Conservation (phyloP, 2,797 vertebrate genomes). For the Tolypeutes matacus region DNA sequence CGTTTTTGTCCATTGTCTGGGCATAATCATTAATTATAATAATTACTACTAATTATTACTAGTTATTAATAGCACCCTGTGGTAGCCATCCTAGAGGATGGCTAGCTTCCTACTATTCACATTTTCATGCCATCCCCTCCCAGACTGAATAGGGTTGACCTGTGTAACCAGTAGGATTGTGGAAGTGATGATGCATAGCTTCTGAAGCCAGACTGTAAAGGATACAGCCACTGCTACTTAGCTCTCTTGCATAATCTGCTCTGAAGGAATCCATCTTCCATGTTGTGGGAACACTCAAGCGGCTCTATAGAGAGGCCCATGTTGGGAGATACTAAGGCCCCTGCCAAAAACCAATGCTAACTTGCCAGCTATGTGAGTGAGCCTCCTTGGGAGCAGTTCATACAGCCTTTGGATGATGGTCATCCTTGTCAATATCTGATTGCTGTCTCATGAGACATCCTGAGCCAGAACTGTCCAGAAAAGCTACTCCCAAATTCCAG, state of each 20-base stretch:
- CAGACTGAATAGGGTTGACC: not conserved
- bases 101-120: not conserved
- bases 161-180: not conserved
- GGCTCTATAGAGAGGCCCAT: not conserved
- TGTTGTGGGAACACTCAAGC: not conserved
- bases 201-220: not conserved
- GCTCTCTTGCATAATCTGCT: not conserved
- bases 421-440: not conserved
- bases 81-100: not conserved
- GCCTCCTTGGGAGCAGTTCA: not conserved
- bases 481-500: not conserved
- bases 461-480: not conserved
- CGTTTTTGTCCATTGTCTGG: not conserved
- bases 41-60: too few relatives aligned
- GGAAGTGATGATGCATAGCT: not conserved
- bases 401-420: not conserved
- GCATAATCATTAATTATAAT: not conserved
- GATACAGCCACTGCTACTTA: not conserved
- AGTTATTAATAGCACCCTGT: not conserved
- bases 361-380: not conserved
- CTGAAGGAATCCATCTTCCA: not conserved
- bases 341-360: not conserved
- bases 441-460: not conserved
- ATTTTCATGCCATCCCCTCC: not conserved
- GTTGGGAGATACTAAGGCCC: not conserved